Base-by-base conservation (phyloP, 2,888 invertebrate species). In the Latrodectus hesperus region DNA sequence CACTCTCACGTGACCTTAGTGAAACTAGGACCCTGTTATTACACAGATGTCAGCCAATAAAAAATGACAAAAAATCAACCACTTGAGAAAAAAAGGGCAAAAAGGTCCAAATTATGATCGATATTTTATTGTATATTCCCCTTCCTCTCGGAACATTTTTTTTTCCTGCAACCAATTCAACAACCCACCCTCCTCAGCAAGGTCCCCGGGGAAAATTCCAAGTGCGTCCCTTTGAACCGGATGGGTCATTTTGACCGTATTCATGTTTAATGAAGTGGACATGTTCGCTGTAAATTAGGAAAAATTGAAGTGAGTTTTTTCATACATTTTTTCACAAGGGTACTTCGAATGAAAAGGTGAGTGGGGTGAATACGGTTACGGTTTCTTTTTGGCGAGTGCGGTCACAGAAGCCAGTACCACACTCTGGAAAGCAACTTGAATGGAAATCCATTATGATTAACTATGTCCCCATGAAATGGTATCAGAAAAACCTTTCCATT, bases 261-360 rank as follows among this genome's bases (percentile, higher is more conserved):
- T 78, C 78, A 70, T 78, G 78, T 78, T 78, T 78, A 78, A 78
- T 78, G 78, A 78, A 78, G 78, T 78, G 78, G 78, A 51, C 78
- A 78, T 78, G 78, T 78, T 70, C 78, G n/a, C 67, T 26, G 67
- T 68, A 78, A 70, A 78, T 70, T 78, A 68, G 70, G 26, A 68
- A 55, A 38, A 38, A 38, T 38, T 38, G 55, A n/a, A 53, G 38
- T 12, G 6, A 10, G 38, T 22, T 75, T 17, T 73, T 60, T 60
- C 60, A 12, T 60, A 16, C 11, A 4, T 16, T 16, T n/a, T 60
- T 60, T n/a, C 60, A 60, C 60, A 60, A 60, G 60, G 60, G 60
- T 60, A n/a, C n/a, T 11, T n/a, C 5, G n/a, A 60, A 16, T 60
- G 60, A 16, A 60, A 60, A 60, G 60, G 60, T 60, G 60, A 60